A percentile compares a stretch with the other conserved stretches of the same genome.
Conservation (phyloP, 2,888 invertebrate genomes). For the Caenorhabditis imperialis region DNA sequence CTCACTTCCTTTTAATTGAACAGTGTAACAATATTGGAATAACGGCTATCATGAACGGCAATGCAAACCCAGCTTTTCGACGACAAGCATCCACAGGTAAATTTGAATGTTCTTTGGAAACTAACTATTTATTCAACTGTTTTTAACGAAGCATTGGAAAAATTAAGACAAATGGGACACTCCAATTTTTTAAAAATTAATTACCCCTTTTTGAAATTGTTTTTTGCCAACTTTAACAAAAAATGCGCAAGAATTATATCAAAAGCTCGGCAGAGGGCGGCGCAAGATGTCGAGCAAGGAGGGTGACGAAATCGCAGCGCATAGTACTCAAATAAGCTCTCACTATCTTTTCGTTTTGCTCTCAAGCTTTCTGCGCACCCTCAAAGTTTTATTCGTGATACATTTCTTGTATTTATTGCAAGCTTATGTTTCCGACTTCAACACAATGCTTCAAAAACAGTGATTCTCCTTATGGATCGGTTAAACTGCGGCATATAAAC, state of each 20-base stretch:
- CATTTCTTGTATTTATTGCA: constrained; percentile 8
- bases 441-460: constrained; percentile 42
- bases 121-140: too few species aligned
- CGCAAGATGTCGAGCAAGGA: constrained; percentile 8
- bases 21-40: constrained; percentile 7
- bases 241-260: constrained; percentile 44
- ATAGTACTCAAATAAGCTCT: constrained; percentile 54
- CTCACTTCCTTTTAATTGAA: constrained; percentile 19
- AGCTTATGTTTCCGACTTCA: constrained; percentile 30
- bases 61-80: constrained; percentile 47
- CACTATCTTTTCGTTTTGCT: constrained; percentile 19
- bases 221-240: too few species aligned
- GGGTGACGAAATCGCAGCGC: constrained; percentile 35
- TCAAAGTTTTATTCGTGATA: too few species aligned
- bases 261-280: constrained; percentile 7
- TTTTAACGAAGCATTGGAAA: too few species aligned
- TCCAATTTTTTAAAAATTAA: too few species aligned
- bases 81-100: constrained; percentile 55
- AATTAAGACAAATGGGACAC: too few species aligned
- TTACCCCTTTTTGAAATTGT: too few species aligned
- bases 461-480: constrained; percentile 53
- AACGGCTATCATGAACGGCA: constrained; percentile 38
- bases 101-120: too few species aligned
- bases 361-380: constrained; percentile 21
- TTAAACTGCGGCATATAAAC: constrained; percentile 46